phyloP scores from a whole-genome alignment of 2,797 vertebrate species.

The Momotus momota region DNA sequence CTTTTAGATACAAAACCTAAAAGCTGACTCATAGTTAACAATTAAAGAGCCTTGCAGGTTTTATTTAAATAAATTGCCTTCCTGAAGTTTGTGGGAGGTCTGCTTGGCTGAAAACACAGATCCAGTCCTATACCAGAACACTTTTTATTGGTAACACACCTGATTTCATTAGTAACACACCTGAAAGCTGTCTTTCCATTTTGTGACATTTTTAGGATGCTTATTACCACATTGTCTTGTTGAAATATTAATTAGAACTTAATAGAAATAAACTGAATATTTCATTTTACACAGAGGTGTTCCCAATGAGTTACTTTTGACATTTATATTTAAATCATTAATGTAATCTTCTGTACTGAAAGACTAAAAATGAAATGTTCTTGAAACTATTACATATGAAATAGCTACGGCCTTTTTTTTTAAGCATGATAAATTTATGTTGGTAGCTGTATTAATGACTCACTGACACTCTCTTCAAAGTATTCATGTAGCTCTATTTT shows the following conservation, averaged over 20 bases:
- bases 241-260: not conserved
- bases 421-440: not conserved
- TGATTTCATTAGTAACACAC: not conserved
- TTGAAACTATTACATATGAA: not conserved
- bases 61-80: not conserved
- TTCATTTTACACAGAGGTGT: not conserved
- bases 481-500: not conserved
- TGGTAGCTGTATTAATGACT: not conserved
- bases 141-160: not conserved
- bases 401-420: not conserved
- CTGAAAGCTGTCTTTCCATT: not conserved
- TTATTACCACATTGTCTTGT: not conserved
- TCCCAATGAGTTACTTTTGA: not conserved
- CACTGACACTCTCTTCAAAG: not conserved
- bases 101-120: not conserved
- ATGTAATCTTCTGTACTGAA: not conserved
- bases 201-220: not conserved
- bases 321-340: conserved; percentile 3
- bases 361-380: not conserved
- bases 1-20: conserved; percentile 13
- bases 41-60: conserved; percentile 18
- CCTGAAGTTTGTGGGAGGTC: conserved; percentile 17
- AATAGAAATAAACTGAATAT: not conserved
- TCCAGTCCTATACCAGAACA: not conserved
- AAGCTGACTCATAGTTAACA: conserved; percentile 69